Evolutionary conservation across 1,140 invertebrate genomes (phyloP).

Genomic region (Pseudomyrmex pallidus): DNA sequence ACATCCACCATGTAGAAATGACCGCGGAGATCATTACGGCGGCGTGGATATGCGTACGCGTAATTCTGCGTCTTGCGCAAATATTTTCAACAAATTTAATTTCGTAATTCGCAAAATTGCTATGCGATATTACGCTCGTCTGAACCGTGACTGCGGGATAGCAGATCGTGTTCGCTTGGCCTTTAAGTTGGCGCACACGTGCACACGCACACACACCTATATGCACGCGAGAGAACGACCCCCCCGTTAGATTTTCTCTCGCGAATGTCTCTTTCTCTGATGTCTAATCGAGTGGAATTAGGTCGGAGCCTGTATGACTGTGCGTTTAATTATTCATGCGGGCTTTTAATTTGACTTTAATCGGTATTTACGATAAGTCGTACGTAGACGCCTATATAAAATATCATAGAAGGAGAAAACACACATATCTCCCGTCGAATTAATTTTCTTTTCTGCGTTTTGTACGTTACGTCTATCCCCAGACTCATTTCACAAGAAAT

Average conservation of each 20-base stretch:
- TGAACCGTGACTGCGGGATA: background rate
- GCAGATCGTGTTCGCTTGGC: background rate
- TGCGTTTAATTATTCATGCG: conserved; percentile 30
- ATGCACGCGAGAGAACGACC: background rate
- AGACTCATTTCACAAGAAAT: too few species aligned
- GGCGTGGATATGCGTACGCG: background rate
- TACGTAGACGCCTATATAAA: background rate
- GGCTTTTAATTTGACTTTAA: background rate
- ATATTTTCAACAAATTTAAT: background rate
- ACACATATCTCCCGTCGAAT: too few species aligned
- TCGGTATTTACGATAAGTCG: background rate
- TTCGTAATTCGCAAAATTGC: background rate
- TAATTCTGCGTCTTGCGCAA: background rate
- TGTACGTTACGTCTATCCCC: too few species aligned
- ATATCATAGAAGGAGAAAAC: background rate
- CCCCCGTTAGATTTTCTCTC: conserved; percentile 2
- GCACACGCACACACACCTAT: background rate
- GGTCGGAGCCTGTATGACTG: background rate
- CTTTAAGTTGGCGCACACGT: background rate
- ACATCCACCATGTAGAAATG: background rate
- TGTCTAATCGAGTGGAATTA: conserved; percentile 21
- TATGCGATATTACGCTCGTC: background rate
- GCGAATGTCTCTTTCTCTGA: conserved; percentile 22
- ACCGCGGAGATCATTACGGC: background rate
- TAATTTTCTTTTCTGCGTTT: too few species aligned